Evolutionary conservation across 1,140 invertebrate genomes (phyloP), one percentile per base, ranked within the genome.

Genomic region (Zelostemma sp.): DNA sequence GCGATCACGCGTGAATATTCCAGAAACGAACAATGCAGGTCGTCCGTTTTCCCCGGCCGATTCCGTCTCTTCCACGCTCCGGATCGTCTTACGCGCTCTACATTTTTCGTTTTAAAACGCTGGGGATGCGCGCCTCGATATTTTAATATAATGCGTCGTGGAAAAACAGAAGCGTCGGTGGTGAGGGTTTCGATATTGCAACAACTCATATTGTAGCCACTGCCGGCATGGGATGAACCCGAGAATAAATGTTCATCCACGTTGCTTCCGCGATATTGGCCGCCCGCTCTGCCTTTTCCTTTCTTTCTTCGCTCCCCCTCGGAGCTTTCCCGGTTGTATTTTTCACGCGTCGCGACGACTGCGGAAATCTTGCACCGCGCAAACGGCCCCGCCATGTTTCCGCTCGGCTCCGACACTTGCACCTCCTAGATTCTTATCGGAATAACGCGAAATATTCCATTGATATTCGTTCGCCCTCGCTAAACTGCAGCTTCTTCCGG

Each of bases 1-100:
- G 58, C 71, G 62, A 73, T 64, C 70, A 73, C 70, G 70, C 66
- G 58, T 69, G 70, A 69, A 73, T 69, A 69, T 66, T 73, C 50
- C 53, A 40, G 47, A 51, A 65, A 54, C 41, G 62, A 70, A 69
- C 66, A 73, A 69, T 69, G 66, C 53, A 56, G 58, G 58, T 73
- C 66, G n/a, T n/a, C n/a, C n/a, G n/a, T 51, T 58, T 68, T 71
- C 61, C 28, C 68, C 62, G n/a, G n/a, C n/a, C n/a, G n/a, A n/a
- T n/a, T n/a, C n/a, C n/a, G n/a, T n/a, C n/a, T n/a, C n/a, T n/a
- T n/a, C n/a, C n/a, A n/a, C n/a, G n/a, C n/a, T n/a, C n/a, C n/a
- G n/a, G n/a, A n/a, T n/a, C n/a, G 63, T 59, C 50, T 53, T 66
- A 54, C 50, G 35, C 40, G 16, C 31, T 51, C 25, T 38, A 55